These are phyloP conservation scores for Pomacea canaliculata DNA, from an alignment of 2,888 invertebrate genomes.

Conservation along the genomic window DNA sequence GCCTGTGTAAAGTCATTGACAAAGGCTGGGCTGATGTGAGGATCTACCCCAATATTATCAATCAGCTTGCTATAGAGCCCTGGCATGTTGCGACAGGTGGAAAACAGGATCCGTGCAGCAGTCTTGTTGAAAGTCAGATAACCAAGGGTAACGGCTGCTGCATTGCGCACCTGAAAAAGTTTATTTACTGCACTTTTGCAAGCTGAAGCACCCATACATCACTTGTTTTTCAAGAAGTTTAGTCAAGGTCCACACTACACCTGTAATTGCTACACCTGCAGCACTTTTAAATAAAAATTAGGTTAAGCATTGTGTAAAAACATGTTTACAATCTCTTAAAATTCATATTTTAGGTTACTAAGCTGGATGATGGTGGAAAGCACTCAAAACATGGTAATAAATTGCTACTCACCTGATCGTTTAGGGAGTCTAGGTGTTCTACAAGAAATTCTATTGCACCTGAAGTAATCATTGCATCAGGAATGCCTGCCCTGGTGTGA, in stretches of 20 bases:
- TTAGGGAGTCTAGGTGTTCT: slow-evolving; percentile 55
- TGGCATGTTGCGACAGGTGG: slow-evolving; percentile 63
- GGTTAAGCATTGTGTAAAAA: too few species aligned
- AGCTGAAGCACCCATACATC: too few species aligned
- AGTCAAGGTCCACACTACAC: too few species aligned
- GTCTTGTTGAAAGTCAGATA: slow-evolving; percentile 69
- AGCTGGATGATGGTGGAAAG: too few species aligned
- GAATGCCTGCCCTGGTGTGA: slow-evolving; percentile 69
- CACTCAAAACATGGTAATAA: too few species aligned
- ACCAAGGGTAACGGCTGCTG: slow-evolving; percentile 67
- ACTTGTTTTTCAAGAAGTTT: too few species aligned
- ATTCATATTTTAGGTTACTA: too few species aligned
- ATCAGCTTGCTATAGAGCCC: slow-evolving; percentile 63
- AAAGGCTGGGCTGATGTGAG: slow-evolving; percentile 66
- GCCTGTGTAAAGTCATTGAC: slow-evolving; percentile 65
- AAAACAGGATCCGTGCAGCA: slow-evolving; percentile 64
- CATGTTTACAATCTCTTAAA: too few species aligned
- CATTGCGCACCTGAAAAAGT: slow-evolving; percentile 44
- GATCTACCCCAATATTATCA: slow-evolving; percentile 62
- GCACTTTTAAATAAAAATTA: too few species aligned
- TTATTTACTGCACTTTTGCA: neutral
- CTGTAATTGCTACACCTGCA: too few species aligned
- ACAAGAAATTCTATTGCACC: slow-evolving; percentile 66
- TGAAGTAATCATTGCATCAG: slow-evolving; percentile 69
- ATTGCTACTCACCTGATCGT: slow-evolving; percentile 50